Evolutionary conservation across 2,113 vertebrate genomes (phyloP).

Genomic region (Clinocottus analis): DNA sequence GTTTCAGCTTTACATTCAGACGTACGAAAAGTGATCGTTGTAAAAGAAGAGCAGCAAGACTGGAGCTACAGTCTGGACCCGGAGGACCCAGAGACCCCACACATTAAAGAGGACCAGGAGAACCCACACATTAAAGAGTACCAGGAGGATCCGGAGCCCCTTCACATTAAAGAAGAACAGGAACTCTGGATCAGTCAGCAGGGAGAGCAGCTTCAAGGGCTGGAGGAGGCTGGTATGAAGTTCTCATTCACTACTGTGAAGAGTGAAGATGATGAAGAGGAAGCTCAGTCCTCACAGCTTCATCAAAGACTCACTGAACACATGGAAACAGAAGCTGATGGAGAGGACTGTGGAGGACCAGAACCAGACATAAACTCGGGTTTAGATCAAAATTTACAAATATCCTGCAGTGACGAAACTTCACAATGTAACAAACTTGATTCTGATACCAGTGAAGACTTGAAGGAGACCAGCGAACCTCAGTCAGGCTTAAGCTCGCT

Average conservation of each 20-base stretch:
- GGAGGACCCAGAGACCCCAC: background rate
- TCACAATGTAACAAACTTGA: background rate
- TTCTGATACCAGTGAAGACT: background rate
- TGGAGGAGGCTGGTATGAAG: background rate
- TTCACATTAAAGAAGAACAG: too few relatives aligned
- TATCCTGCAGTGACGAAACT: background rate
- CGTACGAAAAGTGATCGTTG: background rate
- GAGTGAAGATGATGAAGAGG: too few relatives aligned
- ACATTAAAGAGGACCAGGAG: background rate
- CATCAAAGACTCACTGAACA: too few relatives aligned
- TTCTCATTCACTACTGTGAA: too few relatives aligned
- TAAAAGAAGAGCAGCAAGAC: background rate
- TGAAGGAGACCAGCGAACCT: background rate
- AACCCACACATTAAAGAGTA: too few relatives aligned
- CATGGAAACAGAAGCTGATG: too few relatives aligned
- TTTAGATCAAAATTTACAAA: background rate
- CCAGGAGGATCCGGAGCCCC: too few relatives aligned
- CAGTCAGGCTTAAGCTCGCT: background rate
- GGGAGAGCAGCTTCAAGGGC: background rate
- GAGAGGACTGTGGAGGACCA: too few relatives aligned
- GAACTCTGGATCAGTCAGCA: background rate
- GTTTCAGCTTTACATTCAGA: background rate
- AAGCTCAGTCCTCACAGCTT: too few relatives aligned
- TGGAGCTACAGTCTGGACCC: conserved; percentile 1
- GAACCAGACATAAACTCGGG: too few relatives aligned